Evolutionary conservation across 2,797 vertebrate species (phyloP), one percentile per base, ranked within the genome.

Genomic region (Urosaurus nigricauda): DNA sequence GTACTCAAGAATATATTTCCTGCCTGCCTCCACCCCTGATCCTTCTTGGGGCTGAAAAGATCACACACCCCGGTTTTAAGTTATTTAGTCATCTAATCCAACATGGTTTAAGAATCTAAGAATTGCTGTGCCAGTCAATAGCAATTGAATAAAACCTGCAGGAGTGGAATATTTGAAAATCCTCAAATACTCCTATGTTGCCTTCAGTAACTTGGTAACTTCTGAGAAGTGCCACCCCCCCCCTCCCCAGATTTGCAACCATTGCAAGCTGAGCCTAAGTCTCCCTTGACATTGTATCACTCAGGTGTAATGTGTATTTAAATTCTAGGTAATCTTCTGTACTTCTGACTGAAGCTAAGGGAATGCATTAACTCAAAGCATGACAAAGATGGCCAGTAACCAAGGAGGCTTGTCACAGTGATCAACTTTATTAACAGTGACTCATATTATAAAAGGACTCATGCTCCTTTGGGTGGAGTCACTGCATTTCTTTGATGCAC

Each of bases 351-450:
- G 90, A 90, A 87, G 83, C 90, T 58, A 40, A 82, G 53, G 51
- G 90, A 88, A 86, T 35, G 35, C 79, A 90, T 94, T 94, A 94
- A 95, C 95, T 95, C 95, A 95, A 93, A 91, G 91, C 47, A 9
- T 9, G 47, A 51, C 47, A 51, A 51, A 51, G 47, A 9, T 8
- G 47, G 47, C 7, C 47, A 32, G 83, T 77, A 88, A 90, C 87
- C 88, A 93, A 86, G 84, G 87, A 89, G 80, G 71, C 81, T 71
- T 90, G 89, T 89, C 92, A 86, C 65, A 85, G 92, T 94, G 91
- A 95, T 94, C 94, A 93, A 89, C 87, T 93, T 91, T 91, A 91
- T 95, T 93, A 95, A 94, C 89, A 47, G 21, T 1, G 2, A 21
- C 0, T 87, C 87, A 75, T 16, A 13, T 87, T 4, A 89, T 83